phyloP scores from a whole-genome alignment of 2,888 invertebrate genomes.

The Hanleya hanleyi region DNA sequence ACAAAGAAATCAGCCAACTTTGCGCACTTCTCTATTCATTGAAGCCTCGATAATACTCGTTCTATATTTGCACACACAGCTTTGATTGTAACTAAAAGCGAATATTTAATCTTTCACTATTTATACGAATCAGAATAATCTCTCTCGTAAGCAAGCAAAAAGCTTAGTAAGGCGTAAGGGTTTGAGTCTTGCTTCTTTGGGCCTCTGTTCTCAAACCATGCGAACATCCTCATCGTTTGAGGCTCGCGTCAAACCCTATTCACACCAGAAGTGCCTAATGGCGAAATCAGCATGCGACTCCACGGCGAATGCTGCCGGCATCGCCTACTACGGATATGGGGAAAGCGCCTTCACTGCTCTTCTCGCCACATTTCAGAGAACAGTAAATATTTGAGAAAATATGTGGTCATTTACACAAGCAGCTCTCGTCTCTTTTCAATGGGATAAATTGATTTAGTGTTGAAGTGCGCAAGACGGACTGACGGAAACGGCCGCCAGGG shows the following conservation, averaged over 20 bases:
- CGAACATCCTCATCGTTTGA: constrained; percentile 3
- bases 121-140: background rate
- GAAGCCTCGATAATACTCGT: background rate
- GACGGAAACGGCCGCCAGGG: background rate
- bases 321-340: background rate
- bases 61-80: background rate
- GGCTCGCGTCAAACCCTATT: background rate
- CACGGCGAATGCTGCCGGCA: background rate
- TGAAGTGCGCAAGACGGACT: background rate
- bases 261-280: background rate
- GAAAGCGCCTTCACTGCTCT: background rate
- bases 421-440: background rate
- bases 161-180: constrained; percentile 4
- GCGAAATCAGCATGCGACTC: background rate
- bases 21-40: background rate
- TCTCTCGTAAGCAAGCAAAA: background rate
- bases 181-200: background rate
- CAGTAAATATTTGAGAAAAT: constrained; percentile 12
- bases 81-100: background rate
- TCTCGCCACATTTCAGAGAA: constrained; percentile 2
- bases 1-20: background rate
- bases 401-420: constrained; percentile 9
- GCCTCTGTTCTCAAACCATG: background rate
- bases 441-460: constrained; percentile 6
- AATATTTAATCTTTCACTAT: background rate